Conservation (phyloP, 2,797 vertebrate species). For the Balearica regulorum region DNA sequence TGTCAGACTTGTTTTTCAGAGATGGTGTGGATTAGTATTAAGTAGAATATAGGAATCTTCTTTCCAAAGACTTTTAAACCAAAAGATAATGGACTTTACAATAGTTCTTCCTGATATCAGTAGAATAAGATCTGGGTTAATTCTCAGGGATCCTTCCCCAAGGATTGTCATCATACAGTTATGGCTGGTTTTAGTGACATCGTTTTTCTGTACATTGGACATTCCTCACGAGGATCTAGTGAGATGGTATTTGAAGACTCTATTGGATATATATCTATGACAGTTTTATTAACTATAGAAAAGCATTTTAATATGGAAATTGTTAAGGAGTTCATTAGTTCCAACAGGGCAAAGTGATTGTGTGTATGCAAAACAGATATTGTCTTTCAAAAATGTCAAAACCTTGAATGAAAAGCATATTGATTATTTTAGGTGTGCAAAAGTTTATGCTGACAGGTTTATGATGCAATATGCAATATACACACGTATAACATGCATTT, state of each 20-base stretch:
- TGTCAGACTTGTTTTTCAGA: background rate
- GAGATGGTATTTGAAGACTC: background rate
- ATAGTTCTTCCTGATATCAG: background rate
- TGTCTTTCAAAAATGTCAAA: background rate
- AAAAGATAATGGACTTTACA: background rate
- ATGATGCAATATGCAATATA: background rate
- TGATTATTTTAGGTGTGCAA: slow-evolving; percentile 8
- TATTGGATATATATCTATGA: background rate
- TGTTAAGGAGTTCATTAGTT: background rate
- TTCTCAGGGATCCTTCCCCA: background rate
- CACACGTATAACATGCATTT: background rate
- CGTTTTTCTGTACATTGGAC: background rate
- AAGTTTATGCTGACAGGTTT: slow-evolving; percentile 28
- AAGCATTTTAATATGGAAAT: background rate
- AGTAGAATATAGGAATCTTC: background rate
- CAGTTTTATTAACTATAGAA: background rate
- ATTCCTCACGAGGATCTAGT: background rate
- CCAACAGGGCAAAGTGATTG: background rate
- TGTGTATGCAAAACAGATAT: background rate
- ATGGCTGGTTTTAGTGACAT: background rate
- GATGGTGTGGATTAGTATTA: background rate
- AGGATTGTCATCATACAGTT: background rate
- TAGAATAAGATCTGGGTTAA: background rate
- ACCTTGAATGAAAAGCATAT: slow-evolving; percentile 14
- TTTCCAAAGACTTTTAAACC: background rate